Percentiles rank a stretch among this genome's conserved stretches.
Conservation (phyloP, 2,113 vertebrate genomes). For the Podarcis raffonei region DNA sequence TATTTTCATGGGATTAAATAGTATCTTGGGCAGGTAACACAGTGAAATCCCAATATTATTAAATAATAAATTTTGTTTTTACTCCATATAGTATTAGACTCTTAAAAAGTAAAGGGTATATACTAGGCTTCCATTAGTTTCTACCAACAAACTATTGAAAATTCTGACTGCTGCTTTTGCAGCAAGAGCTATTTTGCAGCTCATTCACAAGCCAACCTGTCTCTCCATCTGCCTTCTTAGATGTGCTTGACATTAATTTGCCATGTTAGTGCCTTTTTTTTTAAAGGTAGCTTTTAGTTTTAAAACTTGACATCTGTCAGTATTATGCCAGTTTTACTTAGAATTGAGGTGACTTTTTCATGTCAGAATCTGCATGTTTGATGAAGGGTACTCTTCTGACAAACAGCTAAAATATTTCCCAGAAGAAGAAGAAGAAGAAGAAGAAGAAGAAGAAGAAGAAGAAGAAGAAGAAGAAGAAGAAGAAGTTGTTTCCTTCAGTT, state of each 20-base stretch:
- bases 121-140: conserved; percentile 33
- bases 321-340: neutral
- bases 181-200: conserved; percentile 20
- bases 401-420: neutral
- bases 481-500: neutral
- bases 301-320: conserved; percentile 20
- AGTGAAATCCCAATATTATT: conserved; percentile 14
- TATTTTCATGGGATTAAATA: conserved; percentile 37
- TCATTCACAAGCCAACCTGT: conserved; percentile 45
- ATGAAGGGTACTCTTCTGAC: neutral
- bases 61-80: neutral
- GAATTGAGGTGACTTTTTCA: neutral
- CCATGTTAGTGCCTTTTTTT: neutral
- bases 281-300: conserved; percentile 31
- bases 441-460: too few species aligned
- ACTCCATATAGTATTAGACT: neutral
- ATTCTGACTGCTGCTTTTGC: conserved; percentile 31
- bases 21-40: conserved; percentile 25
- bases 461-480: too few species aligned
- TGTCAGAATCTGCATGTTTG: neutral
- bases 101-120: neutral
- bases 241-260: conserved; percentile 59
- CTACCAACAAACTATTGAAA: conserved; percentile 41
- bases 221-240: conserved; percentile 45
- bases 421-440: too few species aligned